A percentile compares a stretch with the other conserved stretches of the same genome.
Evolutionary conservation across 1,140 invertebrate genomes (phyloP).

Genomic region (Elymnias hypermnestra): DNA sequence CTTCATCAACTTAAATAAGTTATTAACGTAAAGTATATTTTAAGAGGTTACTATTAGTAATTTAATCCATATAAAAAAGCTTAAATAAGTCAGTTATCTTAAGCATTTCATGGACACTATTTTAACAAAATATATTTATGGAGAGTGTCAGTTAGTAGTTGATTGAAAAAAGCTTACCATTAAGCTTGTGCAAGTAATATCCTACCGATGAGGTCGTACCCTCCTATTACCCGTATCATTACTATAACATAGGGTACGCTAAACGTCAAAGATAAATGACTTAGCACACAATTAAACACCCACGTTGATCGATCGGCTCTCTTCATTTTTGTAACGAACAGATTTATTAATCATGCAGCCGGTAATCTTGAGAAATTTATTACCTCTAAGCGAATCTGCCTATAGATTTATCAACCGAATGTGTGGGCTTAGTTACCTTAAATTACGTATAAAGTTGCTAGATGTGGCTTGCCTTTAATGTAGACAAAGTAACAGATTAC

Average conservation of each 20-base stretch:
- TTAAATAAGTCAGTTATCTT: no score
- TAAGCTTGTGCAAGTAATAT: conserved; percentile 4
- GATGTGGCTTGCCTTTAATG: conserved; percentile 12
- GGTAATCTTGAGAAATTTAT: conserved; percentile 71
- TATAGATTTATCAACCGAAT: conserved; percentile 64
- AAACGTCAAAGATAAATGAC: conserved; percentile 61
- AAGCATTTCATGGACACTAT: no score
- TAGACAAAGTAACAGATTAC: no score
- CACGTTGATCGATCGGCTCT: conserved; percentile 65
- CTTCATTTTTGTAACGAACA: conserved; percentile 62
- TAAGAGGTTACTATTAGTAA: no score
- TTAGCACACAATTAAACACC: conserved; percentile 62
- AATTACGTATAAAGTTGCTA: conserved; percentile 20
- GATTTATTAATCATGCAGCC: conserved; percentile 63
- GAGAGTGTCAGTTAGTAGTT: no score
- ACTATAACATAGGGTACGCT: conserved; percentile 38
- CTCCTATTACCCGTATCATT: conserved; percentile 40
- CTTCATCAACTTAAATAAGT: no score
- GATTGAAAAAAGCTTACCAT: no score
- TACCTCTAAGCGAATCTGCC: conserved; percentile 70
- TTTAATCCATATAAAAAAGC: no score
- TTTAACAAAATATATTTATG: no score
- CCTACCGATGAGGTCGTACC: conserved; percentile 13
- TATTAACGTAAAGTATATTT: no score
- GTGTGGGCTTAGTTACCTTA: conserved; percentile 48